Base-by-base conservation (phyloP, 2,113 vertebrate species). In the Corythaixoides concolor region DNA sequence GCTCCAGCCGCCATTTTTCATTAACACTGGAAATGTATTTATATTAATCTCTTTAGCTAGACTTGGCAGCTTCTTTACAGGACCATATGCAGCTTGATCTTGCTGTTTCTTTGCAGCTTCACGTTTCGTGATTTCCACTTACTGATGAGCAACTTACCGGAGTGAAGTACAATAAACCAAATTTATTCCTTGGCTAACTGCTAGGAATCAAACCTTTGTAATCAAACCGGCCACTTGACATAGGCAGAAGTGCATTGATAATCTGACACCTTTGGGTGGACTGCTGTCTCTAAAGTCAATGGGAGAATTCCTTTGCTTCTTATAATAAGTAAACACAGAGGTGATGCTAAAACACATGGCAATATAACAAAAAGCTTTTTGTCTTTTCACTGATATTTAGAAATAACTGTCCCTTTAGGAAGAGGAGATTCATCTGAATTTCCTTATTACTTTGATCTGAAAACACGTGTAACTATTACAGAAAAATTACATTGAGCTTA, bases 41-140 rank as follows among this genome's bases (percentile, higher is more conserved):
- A 55, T 58, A 89, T 93, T 90, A 93, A 96, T 93, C 93, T 90
- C 83, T 93, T 93, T 81, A 94, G 76, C 85, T 86, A 53, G 64
- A 87, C 77, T 93, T 91, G 52, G 75, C 59, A 88, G 88, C 49
- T 79, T 33, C 9, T 0, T 62, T 81, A 47, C 73, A 90, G 49
- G 52, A 60, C 67, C 30, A 68, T 56, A 72, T 78, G 89, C 88
- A 70, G 83, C 56, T 81, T 17, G 8, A 86, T 64, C 73, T 64
- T 70, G 27, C 82, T 75, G 21, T 23, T 90, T 81, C 83, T 84
- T 66, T 72, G 56, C 39, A 88, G 60, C 47, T 70, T 88, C 63
- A 77, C 3, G 0, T 68, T 84, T 87, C 0, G 0, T 30, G 18
- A 87, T 88, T 93, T 75, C 68, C 49, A 77, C 49, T 90, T 86